Evolutionary conservation across 92 coral and sea anemone species (phyloP).

Genomic region (Epizoanthus rinbou): DNA sequence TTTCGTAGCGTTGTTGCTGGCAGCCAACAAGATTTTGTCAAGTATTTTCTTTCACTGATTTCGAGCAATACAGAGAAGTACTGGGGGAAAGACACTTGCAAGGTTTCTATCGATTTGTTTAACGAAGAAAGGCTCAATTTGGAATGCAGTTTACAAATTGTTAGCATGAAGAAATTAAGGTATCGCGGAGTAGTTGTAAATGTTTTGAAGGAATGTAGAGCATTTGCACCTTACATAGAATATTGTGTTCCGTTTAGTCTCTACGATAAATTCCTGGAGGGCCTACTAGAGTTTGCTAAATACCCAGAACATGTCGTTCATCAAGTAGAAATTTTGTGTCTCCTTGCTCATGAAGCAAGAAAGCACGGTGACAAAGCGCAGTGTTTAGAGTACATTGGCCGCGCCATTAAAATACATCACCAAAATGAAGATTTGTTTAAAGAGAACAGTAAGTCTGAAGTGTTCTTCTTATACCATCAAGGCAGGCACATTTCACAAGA

Average conservation of each 20-base stretch:
- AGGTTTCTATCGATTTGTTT: conserved; percentile 29
- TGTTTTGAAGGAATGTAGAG: not conserved
- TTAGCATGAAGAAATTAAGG: not conserved
- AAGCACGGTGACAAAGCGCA: not conserved
- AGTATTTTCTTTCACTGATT: conserved; percentile 17
- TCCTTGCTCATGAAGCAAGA: conserved; percentile 45
- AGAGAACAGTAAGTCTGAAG: conserved; percentile 25
- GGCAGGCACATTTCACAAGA: conserved; percentile 47
- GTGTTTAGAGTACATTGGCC: not conserved
- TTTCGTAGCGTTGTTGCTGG: not conserved
- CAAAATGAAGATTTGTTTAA: not conserved
- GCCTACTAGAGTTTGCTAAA: conserved; percentile 2
- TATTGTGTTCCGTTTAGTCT: conserved; percentile 30
- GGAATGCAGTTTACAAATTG: conserved; percentile 9
- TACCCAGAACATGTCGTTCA: not conserved
- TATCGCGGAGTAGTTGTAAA: conserved; percentile 2
- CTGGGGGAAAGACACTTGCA: conserved; percentile 38
- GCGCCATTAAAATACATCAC: conserved; percentile 23
- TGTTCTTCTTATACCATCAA: conserved; percentile 26
- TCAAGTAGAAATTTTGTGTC: conserved; percentile 47
- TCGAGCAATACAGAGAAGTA: conserved; percentile 12
- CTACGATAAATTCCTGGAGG: conserved; percentile 28
- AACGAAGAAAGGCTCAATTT: conserved; percentile 47
- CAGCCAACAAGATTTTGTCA: not conserved
- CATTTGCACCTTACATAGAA: conserved; percentile 35